A percentile compares a stretch with the other conserved stretches of the same genome.
Conservation (phyloP, 2,113 vertebrate genomes). For the Equus przewalskii region DNA sequence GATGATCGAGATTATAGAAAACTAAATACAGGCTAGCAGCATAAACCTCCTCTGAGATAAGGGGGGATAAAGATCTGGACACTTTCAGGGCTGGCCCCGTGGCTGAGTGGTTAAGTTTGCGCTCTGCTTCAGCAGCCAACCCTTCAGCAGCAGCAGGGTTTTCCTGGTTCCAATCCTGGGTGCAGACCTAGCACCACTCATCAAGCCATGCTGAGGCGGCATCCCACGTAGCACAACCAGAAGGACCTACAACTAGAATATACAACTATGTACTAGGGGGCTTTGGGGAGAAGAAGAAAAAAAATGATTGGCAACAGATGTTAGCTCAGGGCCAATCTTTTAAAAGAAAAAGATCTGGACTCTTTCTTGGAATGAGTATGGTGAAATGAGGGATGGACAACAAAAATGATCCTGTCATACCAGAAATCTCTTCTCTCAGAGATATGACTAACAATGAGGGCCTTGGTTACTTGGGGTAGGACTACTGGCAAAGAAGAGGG, state of each 20-base stretch:
- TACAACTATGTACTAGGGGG: too few species aligned
- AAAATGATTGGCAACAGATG: too few species aligned
- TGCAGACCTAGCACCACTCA: too few species aligned
- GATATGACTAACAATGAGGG: neutral
- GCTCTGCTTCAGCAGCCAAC: too few species aligned
- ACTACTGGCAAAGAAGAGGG: neutral
- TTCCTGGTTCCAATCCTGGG: too few species aligned
- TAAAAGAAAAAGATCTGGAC: neutral
- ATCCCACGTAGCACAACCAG: too few species aligned
- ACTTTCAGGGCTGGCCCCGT: neutral
- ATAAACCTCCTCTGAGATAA: neutral
- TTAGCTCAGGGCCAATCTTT: too few species aligned
- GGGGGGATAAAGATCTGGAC: neutral
- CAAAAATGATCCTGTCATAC: neutral
- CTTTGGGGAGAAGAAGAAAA: too few species aligned
- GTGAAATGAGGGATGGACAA: neutral
- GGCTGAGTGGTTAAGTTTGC: too few species aligned
- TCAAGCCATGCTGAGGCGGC: too few species aligned
- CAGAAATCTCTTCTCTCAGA: constrained; percentile 5
- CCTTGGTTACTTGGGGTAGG: neutral
- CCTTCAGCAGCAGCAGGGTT: too few species aligned
- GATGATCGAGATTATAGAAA: neutral
- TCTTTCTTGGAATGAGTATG: constrained; percentile 3
- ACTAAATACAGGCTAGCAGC: neutral
- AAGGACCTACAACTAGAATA: too few species aligned